Evolutionary conservation across 2,797 vertebrate species (phyloP), one percentile per base, ranked within the genome.

Genomic region (Centroberyx gerrardi): DNA sequence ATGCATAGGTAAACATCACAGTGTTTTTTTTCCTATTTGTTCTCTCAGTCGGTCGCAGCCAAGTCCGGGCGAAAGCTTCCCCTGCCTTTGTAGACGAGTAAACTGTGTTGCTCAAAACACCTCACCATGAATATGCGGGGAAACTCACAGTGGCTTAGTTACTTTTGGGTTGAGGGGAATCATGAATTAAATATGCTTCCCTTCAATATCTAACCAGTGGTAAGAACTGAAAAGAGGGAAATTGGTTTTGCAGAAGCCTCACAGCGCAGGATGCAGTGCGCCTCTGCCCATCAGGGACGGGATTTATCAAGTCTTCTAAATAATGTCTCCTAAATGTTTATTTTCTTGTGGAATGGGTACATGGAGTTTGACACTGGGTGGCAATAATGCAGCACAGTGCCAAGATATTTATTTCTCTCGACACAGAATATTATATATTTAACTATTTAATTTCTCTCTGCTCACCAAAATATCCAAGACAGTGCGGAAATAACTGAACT

Each of bases 171-270:
- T 68, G 66, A 67, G 85, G 74, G 44, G 38, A 87, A 81, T 89
- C 87, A 87, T 90, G 83, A 87, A 90, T 90, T 91, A 90, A 88
- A 88, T 83, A 93, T 87, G 79, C 72, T 49, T 79, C 70, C 73
- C 78, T 87, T 89, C 77, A 82, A 82, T 73, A 76, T 77, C 74
- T 67, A 22, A 74, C 73, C 72, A 17, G 67, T 61, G 84, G 63
- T 73, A 62, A 65, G 64, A 79, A 80, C 76, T 79, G 83, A 84
- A 87, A 84, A 85, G 81, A 84, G 76, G 79, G 73, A 78, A 80
- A 86, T 86, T 89, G 75, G 84, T 86, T 88, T 89, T 81, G 77
- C 81, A 85, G 73, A 75, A 65, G 74, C 76, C 81, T 88, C 82
- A 80, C 81, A 55, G 74, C 81, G 82, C 82, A 88, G 63, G 83